Conservation (phyloP, 2,888 invertebrate genomes). For the Cylloceria caligata region DNA sequence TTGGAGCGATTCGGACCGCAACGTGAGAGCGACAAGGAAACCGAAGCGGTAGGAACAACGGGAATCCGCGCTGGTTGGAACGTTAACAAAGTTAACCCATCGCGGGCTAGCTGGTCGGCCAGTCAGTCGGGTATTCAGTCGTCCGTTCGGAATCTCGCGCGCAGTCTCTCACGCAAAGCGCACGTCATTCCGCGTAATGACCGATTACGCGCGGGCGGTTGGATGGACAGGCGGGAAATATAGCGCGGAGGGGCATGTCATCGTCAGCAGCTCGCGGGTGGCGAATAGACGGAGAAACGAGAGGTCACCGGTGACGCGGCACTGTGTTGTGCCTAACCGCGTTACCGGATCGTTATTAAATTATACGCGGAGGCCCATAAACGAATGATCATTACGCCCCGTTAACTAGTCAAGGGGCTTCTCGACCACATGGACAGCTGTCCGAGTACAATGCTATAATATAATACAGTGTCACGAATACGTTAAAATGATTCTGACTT, state of each 20-base stretch:
- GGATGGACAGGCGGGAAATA: conserved; percentile 35
- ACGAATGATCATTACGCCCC: conserved; percentile 82
- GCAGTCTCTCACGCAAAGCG: conserved; percentile 78
- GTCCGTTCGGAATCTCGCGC: conserved; percentile 66
- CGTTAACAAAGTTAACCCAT: conserved; percentile 80
- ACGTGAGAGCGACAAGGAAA: conserved; percentile 62
- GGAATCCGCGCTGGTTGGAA: conserved; percentile 75
- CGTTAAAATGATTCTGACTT: background rate
- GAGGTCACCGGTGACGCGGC: conserved; percentile 77
- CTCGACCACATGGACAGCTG: conserved; percentile 12
- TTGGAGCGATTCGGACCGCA: conserved; percentile 19
- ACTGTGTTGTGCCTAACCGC: conserved; percentile 79
- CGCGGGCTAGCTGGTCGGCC: conserved; percentile 13
- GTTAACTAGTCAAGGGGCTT: conserved; percentile 77
- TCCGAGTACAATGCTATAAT: conserved; percentile 12
- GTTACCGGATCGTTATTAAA: conserved; percentile 82
- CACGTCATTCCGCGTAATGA: conserved; percentile 84
- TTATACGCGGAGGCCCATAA: conserved; percentile 81
- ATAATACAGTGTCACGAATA: background rate
- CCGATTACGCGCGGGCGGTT: conserved; percentile 79
- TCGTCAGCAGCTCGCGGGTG: conserved; percentile 63
- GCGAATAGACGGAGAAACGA: conserved; percentile 30
- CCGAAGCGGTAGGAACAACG: conserved; percentile 68
- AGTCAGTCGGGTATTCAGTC: conserved; percentile 5
- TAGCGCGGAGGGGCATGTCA: conserved; percentile 46